Conservation (phyloP, 1,140 invertebrate genomes). For the Drosophila subpulchrella region DNA sequence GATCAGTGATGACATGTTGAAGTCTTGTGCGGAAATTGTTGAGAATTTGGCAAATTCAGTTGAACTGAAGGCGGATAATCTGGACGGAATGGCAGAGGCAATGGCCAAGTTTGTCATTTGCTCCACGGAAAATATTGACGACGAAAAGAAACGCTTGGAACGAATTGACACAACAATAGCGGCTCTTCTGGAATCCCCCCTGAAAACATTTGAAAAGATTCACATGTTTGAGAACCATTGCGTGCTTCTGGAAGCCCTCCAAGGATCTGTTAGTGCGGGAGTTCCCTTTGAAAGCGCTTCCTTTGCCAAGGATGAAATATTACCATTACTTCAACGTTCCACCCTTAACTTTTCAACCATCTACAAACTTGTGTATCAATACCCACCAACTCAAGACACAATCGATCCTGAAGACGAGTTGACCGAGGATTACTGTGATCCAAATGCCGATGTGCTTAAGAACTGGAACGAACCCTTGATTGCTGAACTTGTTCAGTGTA, state of each 20-base stretch:
- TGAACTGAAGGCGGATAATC: slow-evolving; percentile 38
- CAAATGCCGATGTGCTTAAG: slow-evolving; percentile 75
- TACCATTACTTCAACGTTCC: slow-evolving; percentile 40
- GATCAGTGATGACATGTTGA: slow-evolving; percentile 53
- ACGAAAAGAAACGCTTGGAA: slow-evolving; percentile 48
- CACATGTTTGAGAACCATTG: slow-evolving; percentile 56
- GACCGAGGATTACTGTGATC: slow-evolving; percentile 81
- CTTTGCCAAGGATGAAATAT: slow-evolving; percentile 18
- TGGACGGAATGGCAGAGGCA: slow-evolving; percentile 75
- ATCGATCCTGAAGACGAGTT: slow-evolving; percentile 72
- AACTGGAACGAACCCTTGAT: slow-evolving; percentile 68
- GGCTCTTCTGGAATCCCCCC: slow-evolving; percentile 50
- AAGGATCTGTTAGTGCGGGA: slow-evolving; percentile 38
- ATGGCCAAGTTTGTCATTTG: slow-evolving; percentile 77
- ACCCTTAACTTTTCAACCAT: slow-evolving; percentile 63
- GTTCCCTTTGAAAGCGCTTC: slow-evolving; percentile 38
- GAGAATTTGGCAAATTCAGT: slow-evolving; percentile 35
- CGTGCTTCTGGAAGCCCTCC: slow-evolving; percentile 50
- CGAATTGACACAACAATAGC: slow-evolving; percentile 61
- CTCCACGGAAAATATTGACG: slow-evolving; percentile 68
- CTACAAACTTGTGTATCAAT: slow-evolving; percentile 60
- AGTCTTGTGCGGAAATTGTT: slow-evolving; percentile 61
- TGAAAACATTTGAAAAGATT: slow-evolving; percentile 44
- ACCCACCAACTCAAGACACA: slow-evolving; percentile 27
- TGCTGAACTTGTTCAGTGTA: slow-evolving; percentile 51